These are phyloP conservation scores for Morbakka virulenta DNA, from an alignment of 30 jellyfish, hydroid and myxozoan genomes.

Conservation along the genomic window DNA sequence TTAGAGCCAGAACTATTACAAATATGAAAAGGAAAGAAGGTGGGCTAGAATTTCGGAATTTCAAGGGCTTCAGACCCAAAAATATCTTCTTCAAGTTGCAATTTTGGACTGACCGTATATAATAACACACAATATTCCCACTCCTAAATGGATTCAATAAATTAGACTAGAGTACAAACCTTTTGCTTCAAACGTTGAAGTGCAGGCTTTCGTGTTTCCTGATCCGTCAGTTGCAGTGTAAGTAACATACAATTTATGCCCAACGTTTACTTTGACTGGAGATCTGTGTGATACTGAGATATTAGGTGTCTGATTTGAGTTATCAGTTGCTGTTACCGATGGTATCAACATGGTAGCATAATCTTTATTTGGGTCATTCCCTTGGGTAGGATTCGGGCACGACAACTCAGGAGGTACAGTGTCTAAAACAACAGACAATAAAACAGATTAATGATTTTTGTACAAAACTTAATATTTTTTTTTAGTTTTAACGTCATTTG, in stretches of 20 bases:
- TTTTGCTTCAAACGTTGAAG: slow-evolving; percentile 43
- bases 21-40: too few relatives aligned
- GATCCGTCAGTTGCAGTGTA: slow-evolving; percentile 87
- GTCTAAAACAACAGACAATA: slow-evolving; percentile 53
- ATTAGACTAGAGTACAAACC: slow-evolving; percentile 23
- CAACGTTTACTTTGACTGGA: slow-evolving; percentile 72
- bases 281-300: slow-evolving; percentile 45
- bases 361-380: slow-evolving; percentile 56
- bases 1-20: too few relatives aligned
- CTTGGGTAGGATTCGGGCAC: slow-evolving; percentile 52
- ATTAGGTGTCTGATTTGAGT: slow-evolving; percentile 50
- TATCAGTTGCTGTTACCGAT: slow-evolving; percentile 73
- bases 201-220: slow-evolving; percentile 63
- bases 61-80: too few relatives aligned
- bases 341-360: slow-evolving; percentile 64
- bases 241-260: slow-evolving; percentile 39
- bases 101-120: too few relatives aligned
- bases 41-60: too few relatives aligned
- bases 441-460: too few relatives aligned
- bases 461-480: too few relatives aligned
- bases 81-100: too few relatives aligned
- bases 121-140: too few relatives aligned
- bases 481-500: too few relatives aligned
- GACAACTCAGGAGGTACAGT: slow-evolving; percentile 58
- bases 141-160: neutral